Evolutionary conservation across 2,888 invertebrate genomes (phyloP).

Genomic region (Gasteruption jaculator): DNA sequence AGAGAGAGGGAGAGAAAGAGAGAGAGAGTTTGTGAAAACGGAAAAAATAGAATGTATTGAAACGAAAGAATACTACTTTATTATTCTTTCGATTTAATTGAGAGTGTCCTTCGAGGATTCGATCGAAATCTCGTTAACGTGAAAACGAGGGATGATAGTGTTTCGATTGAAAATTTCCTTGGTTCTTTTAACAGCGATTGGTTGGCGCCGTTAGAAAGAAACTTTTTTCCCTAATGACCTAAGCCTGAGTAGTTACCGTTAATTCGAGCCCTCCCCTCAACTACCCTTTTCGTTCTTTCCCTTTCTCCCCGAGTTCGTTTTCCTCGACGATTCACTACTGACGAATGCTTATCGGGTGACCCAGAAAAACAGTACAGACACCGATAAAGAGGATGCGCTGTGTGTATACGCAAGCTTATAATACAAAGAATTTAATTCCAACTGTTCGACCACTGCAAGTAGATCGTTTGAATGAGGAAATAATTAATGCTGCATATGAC

Average conservation of each 20-base stretch:
- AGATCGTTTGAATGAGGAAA: too few species aligned
- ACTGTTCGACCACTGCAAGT: too few species aligned
- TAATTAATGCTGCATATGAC: too few species aligned
- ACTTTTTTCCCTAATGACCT: slow-evolving; percentile 43
- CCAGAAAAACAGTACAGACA: slow-evolving; percentile 39
- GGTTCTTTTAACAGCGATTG: slow-evolving; percentile 26
- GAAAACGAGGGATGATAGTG: slow-evolving; percentile 31
- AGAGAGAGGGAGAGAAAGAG: too few species aligned
- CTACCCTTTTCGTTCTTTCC: slow-evolving; percentile 15
- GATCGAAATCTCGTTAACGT: slow-evolving; percentile 30
- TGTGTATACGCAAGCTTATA: too few species aligned
- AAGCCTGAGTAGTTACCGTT: slow-evolving; percentile 41
- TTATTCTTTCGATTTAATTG: too few species aligned
- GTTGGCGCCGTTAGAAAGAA: slow-evolving; percentile 35
- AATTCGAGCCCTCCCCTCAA: slow-evolving; percentile 35
- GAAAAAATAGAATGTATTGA: too few species aligned
- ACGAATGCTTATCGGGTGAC: slow-evolving; percentile 40
- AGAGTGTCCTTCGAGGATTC: too few species aligned
- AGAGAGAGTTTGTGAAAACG: too few species aligned
- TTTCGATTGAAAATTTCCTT: slow-evolving; percentile 38
- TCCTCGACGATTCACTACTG: slow-evolving; percentile 19
- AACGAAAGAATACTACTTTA: too few species aligned
- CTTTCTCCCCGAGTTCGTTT: slow-evolving; percentile 11
- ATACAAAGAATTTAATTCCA: too few species aligned
- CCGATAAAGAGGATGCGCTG: not conserved